A percentile compares a stretch with the other conserved stretches of the same genome.
phyloP scores from a whole-genome alignment of 2,797 vertebrate species.

The Danio jaintianensis region DNA sequence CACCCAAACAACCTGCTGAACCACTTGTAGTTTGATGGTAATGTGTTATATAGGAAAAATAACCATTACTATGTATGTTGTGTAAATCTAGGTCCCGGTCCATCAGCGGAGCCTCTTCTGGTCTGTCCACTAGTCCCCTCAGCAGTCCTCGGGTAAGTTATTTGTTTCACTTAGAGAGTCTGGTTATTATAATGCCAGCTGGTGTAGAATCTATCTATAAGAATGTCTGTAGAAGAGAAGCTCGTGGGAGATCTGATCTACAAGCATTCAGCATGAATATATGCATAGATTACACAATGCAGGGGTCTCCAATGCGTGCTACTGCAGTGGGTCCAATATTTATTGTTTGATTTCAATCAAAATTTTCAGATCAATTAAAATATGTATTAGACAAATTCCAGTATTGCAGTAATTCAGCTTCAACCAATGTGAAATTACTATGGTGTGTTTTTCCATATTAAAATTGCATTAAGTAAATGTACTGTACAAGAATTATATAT shows the following conservation, averaged over 20 bases:
- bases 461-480: no score
- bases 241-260: slow-evolving; percentile 9
- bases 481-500: no score
- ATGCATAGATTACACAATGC: neutral
- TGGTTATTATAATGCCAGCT: slow-evolving; percentile 2
- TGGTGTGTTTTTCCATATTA: no score
- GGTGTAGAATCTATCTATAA: slow-evolving; percentile 5
- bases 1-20: neutral
- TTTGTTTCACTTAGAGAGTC: neutral
- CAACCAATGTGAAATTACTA: no score
- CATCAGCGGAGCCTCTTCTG: slow-evolving; percentile 94
- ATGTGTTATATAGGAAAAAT: neutral
- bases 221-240: slow-evolving; percentile 22
- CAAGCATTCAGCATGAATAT: neutral
- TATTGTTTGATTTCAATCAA: no score
- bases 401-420: no score
- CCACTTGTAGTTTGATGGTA: neutral
- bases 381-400: no score
- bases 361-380: no score
- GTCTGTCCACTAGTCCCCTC: slow-evolving; percentile 94
- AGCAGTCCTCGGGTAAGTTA: slow-evolving; percentile 95
- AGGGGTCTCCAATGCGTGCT: neutral
- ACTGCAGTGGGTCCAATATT: neutral
- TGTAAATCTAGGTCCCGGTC: slow-evolving; percentile 86
- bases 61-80: slow-evolving; percentile 43